Evolutionary conservation across 2,888 invertebrate genomes (phyloP).

Genomic region (Melieria crassipennis): DNA sequence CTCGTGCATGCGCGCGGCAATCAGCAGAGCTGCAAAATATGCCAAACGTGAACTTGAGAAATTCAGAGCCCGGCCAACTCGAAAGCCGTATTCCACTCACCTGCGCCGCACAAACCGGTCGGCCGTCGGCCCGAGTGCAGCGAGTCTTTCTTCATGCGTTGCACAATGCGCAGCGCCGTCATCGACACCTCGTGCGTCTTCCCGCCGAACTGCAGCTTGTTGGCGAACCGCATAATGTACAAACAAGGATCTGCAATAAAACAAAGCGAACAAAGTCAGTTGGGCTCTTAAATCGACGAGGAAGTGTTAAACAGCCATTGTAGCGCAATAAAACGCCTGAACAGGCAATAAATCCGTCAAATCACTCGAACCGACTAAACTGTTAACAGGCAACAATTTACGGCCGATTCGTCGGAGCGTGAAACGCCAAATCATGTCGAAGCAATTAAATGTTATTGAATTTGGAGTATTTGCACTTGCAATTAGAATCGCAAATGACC

Average conservation of each 20-base stretch:
- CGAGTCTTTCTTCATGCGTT: constrained; percentile 98
- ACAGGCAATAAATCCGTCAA: not conserved
- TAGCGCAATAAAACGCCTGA: not conserved
- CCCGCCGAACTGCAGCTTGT: constrained; percentile 88
- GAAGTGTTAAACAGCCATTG: not conserved
- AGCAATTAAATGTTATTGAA: too few relatives aligned
- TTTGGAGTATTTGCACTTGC: too few relatives aligned
- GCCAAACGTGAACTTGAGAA: not conserved
- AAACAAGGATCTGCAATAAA: constrained; percentile 85
- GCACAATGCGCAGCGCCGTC: constrained; percentile 92
- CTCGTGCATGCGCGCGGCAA: constrained; percentile 92
- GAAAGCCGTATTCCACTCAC: constrained; percentile 66
- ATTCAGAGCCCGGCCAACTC: not conserved
- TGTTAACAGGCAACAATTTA: too few relatives aligned
- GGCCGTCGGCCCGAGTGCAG: constrained; percentile 96
- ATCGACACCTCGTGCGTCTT: constrained; percentile 95
- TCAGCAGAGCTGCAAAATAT: constrained; percentile 80
- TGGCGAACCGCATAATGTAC: constrained; percentile 94
- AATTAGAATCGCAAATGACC: too few relatives aligned
- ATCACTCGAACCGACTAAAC: too few relatives aligned
- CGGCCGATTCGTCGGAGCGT: too few relatives aligned
- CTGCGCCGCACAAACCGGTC: constrained; percentile 97
- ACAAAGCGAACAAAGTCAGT: not conserved
- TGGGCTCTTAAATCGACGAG: not conserved
- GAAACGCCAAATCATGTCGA: too few relatives aligned